Conservation (phyloP, 2,113 vertebrate genomes). For the Cyprinodon tularosa region DNA sequence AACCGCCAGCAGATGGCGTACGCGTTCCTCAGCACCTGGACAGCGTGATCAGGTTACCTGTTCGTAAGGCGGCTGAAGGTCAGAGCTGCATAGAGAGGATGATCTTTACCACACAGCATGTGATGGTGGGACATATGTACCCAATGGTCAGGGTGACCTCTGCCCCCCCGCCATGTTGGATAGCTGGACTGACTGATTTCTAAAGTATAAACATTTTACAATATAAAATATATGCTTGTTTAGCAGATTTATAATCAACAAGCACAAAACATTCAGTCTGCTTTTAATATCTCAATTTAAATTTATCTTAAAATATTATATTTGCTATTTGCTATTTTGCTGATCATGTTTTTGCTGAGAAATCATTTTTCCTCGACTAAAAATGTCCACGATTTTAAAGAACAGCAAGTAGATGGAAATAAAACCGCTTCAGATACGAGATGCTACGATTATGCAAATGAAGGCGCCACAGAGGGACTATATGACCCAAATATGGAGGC, state of each 20-base stretch:
- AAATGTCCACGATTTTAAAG: not conserved
- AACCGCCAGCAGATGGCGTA: no score
- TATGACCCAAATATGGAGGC: constrained; percentile 58
- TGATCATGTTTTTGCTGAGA: not conserved
- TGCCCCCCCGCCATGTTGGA: no score
- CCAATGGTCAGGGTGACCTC: no score
- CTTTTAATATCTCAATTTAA: no score
- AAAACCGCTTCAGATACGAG: constrained; percentile 7
- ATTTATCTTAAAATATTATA: not conserved
- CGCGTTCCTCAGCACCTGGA: no score
- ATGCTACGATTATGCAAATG: constrained; percentile 65
- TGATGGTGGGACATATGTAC: no score
- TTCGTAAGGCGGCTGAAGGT: no score
- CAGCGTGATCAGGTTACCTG: no score
- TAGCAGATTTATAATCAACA: not conserved
- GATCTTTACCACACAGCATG: no score
- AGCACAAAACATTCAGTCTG: not conserved
- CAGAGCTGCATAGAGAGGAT: no score
- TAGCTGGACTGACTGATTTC: not conserved
- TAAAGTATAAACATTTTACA: not conserved
- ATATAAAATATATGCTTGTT: not conserved
- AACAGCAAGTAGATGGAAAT: not conserved
- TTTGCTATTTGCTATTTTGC: no score
- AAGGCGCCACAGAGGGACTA: constrained; percentile 25
- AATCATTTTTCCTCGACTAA: not conserved